Conservation (phyloP, 2,797 vertebrate species). For the Tragelaphus eurycerus region DNA sequence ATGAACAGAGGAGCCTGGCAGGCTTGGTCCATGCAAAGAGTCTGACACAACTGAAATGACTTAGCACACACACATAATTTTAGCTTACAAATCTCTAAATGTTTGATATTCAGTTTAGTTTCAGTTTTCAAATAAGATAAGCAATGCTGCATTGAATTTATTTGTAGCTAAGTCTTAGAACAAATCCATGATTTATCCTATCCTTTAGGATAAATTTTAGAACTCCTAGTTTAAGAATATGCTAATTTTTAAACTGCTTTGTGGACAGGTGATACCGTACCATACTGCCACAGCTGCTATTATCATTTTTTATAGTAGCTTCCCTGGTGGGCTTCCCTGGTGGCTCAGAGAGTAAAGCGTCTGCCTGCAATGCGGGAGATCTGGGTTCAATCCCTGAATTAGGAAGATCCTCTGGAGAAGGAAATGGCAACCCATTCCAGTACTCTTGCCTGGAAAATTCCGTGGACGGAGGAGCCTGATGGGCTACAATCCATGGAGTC, state of each 20-base stretch:
- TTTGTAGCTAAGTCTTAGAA: neutral
- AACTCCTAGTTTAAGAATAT: neutral
- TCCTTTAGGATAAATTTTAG: neutral
- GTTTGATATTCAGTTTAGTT: neutral
- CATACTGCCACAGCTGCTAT: neutral
- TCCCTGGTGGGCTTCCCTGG: neutral
- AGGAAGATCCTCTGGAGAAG: neutral
- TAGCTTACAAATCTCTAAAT: neutral
- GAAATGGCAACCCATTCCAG: neutral
- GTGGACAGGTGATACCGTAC: neutral
- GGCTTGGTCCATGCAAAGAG: neutral
- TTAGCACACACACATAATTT: neutral
- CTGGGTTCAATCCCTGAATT: neutral
- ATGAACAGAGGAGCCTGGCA: neutral
- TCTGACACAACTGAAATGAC: neutral
- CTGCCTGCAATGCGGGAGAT: neutral
- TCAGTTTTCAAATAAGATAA: neutral
- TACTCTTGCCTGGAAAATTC: neutral
- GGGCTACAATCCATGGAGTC: neutral
- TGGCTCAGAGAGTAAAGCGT: neutral
- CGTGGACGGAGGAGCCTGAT: neutral
- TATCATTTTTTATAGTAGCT: neutral
- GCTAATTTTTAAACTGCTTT: neutral
- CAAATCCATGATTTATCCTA: neutral
- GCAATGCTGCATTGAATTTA: neutral